Evolutionary conservation across 2,888 invertebrate species (phyloP).

Genomic region (Rhaphigaster nebulosa): DNA sequence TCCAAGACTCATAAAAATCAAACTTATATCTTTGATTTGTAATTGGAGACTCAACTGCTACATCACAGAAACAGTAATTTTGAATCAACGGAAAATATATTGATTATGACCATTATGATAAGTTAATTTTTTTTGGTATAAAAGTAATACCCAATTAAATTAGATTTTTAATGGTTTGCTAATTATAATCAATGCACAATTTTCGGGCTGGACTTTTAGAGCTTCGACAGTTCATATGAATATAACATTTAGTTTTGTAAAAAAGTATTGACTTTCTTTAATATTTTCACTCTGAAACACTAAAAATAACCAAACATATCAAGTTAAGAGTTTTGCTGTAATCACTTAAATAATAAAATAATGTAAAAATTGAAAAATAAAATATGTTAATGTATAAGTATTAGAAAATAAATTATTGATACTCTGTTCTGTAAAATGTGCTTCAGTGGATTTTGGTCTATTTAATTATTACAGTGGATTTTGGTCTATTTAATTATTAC

Average conservation of each 20-base stretch:
- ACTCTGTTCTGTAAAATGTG: neutral
- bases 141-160: neutral
- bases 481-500: conserved; percentile 31
- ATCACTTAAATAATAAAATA: neutral
- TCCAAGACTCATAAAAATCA: neutral
- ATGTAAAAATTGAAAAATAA: neutral
- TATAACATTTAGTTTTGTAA: neutral
- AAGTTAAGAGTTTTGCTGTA: neutral
- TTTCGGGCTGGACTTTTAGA: neutral
- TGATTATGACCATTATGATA: no score
- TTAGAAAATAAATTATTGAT: neutral
- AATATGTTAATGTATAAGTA: neutral
- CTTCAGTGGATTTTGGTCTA: neutral
- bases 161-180: neutral
- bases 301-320: neutral
- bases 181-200: neutral
- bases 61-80: neutral
- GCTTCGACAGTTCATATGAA: neutral
- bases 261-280: neutral
- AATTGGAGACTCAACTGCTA: neutral
- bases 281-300: neutral
- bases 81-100: neutral
- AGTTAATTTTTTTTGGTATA: neutral
- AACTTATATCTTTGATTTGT: neutral
- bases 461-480: conserved; percentile 22